Base-by-base conservation (phyloP, 2,888 invertebrate species). In the Brachyptera putata region DNA sequence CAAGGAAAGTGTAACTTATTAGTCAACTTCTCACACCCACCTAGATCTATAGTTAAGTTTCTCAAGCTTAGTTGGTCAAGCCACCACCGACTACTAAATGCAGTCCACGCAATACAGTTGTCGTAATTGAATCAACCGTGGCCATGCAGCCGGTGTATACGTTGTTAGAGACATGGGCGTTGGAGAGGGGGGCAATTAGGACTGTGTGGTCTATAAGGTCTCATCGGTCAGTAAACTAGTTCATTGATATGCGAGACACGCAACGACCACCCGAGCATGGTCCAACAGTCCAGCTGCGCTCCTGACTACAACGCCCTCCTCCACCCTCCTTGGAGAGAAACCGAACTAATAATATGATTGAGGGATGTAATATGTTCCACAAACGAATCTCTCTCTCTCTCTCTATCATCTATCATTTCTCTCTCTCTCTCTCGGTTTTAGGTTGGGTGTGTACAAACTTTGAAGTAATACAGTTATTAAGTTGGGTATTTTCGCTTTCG, bases 141-240 rank as follows among this genome's bases (percentile, higher is more conserved):
- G 21, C 41, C 41, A 21, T 41, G 16, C 16, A 21, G 11, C 16
- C 41, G 21, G 41, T 41, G 16, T n/a, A n/a, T n/a, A n/a, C n/a
- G n/a, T n/a, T n/a, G n/a, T n/a, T n/a, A n/a, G n/a, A n/a, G n/a
- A n/a, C n/a, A n/a, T n/a, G n/a, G n/a, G n/a, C n/a, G n/a, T n/a
- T n/a, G n/a, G n/a, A n/a, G n/a, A n/a, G n/a, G n/a, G 21, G 41
- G 41, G 41, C 41, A 41, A 41, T 41, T 41, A 41, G 41, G 41
- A 16, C n/a, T 41, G 41, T 41, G 41, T n/a, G 41, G 41, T 41
- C 21, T 41, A 5, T 41, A 41, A 41, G 41, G 41, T 21, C 41
- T 41, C 41, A 41, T 41, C 21, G 41, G 41, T 41, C 41, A 41
- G 16, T 3, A n/a, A n/a, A n/a, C n/a, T 2, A 2, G 16, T 41